Evolutionary conservation across 2,888 invertebrate genomes (phyloP), one percentile per base, ranked within the genome.

Genomic region (Tachina grossa): DNA sequence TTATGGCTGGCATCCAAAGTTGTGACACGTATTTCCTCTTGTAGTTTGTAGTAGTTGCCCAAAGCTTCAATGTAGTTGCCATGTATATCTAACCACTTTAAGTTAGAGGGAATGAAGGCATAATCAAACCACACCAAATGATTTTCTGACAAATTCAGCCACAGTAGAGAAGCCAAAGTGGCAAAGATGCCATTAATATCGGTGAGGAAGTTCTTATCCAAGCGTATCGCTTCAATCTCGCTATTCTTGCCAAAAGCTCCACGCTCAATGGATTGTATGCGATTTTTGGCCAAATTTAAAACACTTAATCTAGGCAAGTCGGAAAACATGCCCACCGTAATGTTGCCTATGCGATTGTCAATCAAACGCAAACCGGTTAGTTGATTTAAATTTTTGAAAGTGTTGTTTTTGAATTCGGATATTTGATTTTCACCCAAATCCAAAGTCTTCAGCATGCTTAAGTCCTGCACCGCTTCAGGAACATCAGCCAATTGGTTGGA

Each of bases 391-490:
- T 97, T 97, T 91, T 95, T 95, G 90, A 98, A 96, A 4, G 97
- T 96, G 80, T 96, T 96, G 90, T 97, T 97, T 90, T 94, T 95
- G 88, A 99, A 96, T 74, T 95, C 95, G 55, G 95, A 95, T 89
- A 99, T 97, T 92, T 96, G 96, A 93, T 98, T 99, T 93, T 98
- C 97, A 69, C 97, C 98, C 90, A 99, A 94, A 92, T 98, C 97
- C 75, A 99, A 94, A 1, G 97, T 97, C 93, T 97, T 97, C 87
- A 98, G 93, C 92, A 97, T 96, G 68, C 96, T 95, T 78, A 97
- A 93, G 90, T 96, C 97, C 92, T 95, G 95, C 83, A 97, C 93
- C 2, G 97, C 97, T 90, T 96, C 96, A 8, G 98, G 98, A 86
- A 98, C 96, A 88, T 95, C 95, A 84, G 95, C 93, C 87, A 98